These are phyloP conservation scores for Globodera rostochiensis DNA, from an alignment of 1,140 invertebrate genomes.

Conservation along the genomic window DNA sequence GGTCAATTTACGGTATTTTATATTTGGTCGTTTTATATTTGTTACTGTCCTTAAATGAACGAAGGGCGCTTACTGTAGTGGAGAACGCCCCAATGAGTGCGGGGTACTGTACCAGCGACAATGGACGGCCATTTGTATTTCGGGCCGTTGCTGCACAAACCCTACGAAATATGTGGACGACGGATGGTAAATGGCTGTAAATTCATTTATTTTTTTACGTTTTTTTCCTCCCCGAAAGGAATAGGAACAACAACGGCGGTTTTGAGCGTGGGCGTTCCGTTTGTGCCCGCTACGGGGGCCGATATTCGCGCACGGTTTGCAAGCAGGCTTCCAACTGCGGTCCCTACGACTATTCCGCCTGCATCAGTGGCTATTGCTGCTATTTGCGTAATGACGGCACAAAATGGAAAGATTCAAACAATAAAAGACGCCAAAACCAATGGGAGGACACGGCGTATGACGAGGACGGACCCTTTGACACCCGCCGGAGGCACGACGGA, in stretches of 20 bases:
- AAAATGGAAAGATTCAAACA: background rate
- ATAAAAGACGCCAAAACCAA: background rate
- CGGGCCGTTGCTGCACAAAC: background rate
- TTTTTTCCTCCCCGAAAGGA: background rate
- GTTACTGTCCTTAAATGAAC: background rate
- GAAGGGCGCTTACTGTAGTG: background rate
- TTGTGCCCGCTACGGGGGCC: background rate
- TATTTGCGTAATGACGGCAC: background rate
- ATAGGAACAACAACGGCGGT: background rate
- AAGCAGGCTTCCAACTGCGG: slow-evolving; percentile 4
- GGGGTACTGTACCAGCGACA: background rate
- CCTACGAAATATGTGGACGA: background rate
- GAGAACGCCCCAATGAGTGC: background rate
- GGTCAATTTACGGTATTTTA: background rate
- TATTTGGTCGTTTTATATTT: background rate
- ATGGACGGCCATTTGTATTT: background rate
- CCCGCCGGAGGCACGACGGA: background rate
- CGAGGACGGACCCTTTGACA: background rate
- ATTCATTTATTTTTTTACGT: background rate
- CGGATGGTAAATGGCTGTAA: background rate
- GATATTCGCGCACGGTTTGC: background rate
- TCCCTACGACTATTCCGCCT: background rate
- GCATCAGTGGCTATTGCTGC: slow-evolving; percentile 1
- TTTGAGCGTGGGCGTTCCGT: background rate
- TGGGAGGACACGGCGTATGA: background rate